These are phyloP conservation scores for Embidobia sp. DNA, from an alignment of 2,888 invertebrate species.

Conservation along the genomic window DNA sequence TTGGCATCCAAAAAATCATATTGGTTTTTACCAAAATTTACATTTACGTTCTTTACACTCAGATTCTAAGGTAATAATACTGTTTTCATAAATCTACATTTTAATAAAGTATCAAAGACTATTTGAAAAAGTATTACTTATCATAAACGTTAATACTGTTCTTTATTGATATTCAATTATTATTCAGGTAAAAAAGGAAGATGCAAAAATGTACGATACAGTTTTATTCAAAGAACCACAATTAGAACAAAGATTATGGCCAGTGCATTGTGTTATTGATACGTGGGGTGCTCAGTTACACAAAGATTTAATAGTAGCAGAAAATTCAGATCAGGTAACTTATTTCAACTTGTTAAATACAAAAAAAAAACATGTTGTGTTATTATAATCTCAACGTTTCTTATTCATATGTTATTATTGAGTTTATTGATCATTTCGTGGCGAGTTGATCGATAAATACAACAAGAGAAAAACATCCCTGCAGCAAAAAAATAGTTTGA, in stretches of 20 bases:
- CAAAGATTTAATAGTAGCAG: slow-evolving; percentile 90
- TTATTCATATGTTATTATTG: too few relatives aligned
- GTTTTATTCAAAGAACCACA: slow-evolving; percentile 93
- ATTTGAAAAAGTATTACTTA: neutral
- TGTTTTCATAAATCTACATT: neutral
- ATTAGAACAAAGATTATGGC: slow-evolving; percentile 95
- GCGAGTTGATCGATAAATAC: neutral
- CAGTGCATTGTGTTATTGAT: slow-evolving; percentile 95
- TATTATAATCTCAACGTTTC: too few relatives aligned
- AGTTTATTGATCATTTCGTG: too few relatives aligned
- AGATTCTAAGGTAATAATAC: slow-evolving; percentile 74
- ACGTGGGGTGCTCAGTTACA: slow-evolving; percentile 97
- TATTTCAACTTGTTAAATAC: neutral
- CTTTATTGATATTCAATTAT: neutral
- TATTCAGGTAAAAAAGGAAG: slow-evolving; percentile 82
- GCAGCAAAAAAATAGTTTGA: too few relatives aligned
- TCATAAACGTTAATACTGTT: neutral
- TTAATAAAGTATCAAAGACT: neutral
- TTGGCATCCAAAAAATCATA: slow-evolving; percentile 98
- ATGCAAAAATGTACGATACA: slow-evolving; percentile 92
- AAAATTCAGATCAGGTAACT: slow-evolving; percentile 86
- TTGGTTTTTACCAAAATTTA: slow-evolving; percentile 97
- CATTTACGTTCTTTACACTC: slow-evolving; percentile 88
- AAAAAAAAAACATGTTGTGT: neutral
- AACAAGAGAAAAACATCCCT: neutral